Evolutionary conservation across 2,888 invertebrate species (phyloP).

Genomic region (Eristalinus sepulchralis): DNA sequence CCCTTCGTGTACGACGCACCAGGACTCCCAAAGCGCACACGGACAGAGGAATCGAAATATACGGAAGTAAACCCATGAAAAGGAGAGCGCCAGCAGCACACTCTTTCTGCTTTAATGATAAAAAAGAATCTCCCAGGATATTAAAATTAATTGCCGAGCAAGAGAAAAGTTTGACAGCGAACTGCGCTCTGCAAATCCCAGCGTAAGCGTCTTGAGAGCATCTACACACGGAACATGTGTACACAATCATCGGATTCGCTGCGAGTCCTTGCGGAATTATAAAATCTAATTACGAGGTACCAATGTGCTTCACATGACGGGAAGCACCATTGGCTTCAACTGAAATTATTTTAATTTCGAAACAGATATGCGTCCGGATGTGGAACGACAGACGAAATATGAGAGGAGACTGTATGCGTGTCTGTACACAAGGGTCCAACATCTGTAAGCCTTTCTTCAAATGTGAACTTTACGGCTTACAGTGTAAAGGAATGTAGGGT

Average conservation of each 20-base stretch:
- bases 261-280: constrained; percentile 29
- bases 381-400: not conserved
- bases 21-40: not conserved
- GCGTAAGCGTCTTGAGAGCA: not conserved
- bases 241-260: constrained; percentile 5
- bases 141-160: constrained; percentile 63
- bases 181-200: constrained; percentile 10
- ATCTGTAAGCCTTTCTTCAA: not conserved
- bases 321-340: not conserved
- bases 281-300: constrained; percentile 56
- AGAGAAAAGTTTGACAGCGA: constrained; percentile 53
- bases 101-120: constrained; percentile 55
- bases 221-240: constrained; percentile 24
- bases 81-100: not conserved
- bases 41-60: constrained; percentile 1
- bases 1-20: not conserved
- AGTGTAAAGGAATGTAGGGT: not conserved
- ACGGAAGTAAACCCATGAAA: not conserved
- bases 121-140: constrained; percentile 61
- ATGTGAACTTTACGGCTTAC: not conserved
- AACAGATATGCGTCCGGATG: not conserved
- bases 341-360: constrained; percentile 13
- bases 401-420: not conserved
- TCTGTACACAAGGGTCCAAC: not conserved
- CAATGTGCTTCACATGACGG: constrained; percentile 11